Base-by-base conservation (phyloP, 1,140 invertebrate species). In the Druon quercuslanigerum region DNA sequence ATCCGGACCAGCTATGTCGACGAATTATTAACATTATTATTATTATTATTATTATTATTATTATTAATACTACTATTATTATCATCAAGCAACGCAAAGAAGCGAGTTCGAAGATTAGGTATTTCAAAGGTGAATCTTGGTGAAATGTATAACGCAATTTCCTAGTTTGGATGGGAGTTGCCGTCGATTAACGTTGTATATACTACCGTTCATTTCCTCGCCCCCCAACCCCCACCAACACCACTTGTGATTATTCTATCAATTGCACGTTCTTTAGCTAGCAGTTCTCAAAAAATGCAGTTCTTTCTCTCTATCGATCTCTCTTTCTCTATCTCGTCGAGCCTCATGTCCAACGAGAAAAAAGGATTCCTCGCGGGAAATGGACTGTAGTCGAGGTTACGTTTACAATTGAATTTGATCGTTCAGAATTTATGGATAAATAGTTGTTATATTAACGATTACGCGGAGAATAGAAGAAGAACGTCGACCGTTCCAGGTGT, bases 391-490 rank as follows among this genome's bases (percentile, higher is more conserved):
- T 84, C 83, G 81, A 84, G 78, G 82, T 90, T 90, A 88, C 88
- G 89, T 91, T 66, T 91, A 86, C 84, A 90, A 90, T 91, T 91
- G 90, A 91, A 91, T 91, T 91, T 91, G 90, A 91, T 91, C 86
- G 90, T 91, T 91, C 89, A 91, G 90, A 91, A 90, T 91, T 91
- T 91, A 91, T 91, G 85, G 86, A 90, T 89, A 87, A 84, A 90
- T 88, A 90, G 85, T 89, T 90, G 89, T 90, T 90, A 89, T 87
- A 88, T 88, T 88, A 87, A 87, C 85, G 85, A 89, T 90, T 88
- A 88, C 88, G 84, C 84, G 83, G 76, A 79, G 79, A 81, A 66
- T 40, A 84, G 82, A 66, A 83, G 82, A 82, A 80, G 82, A 84
- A 82, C 84, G 83, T 82, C 85, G 82, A 83, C 80, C 81, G 82